Base-by-base conservation (phyloP, 2,113 vertebrate genomes). In the Xiphophorus hellerii region DNA sequence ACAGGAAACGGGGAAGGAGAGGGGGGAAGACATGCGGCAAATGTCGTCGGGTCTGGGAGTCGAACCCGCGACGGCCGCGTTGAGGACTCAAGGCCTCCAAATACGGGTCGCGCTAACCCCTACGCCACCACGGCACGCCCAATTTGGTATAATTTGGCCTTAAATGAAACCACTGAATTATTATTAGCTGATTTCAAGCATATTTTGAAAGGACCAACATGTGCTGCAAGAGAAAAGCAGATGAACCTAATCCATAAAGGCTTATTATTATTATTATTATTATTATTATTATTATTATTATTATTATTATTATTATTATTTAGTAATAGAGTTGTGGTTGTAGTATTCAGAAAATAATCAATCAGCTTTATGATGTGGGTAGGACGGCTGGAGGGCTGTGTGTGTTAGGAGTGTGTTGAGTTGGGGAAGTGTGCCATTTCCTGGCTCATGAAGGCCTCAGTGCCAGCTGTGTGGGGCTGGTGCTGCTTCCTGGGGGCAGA, bases 401-500 rank as follows among this genome's bases (percentile, higher is more conserved):
- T 35, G 63, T 35, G 8, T 37, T 39, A 33, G 65, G 58, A 33
- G 71, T 62, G 73, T 27, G 30, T 58, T 39, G 51, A 69, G 80
- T 54, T 15, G 51, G 81, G 83, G 82, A 84, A 54, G 64, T 82
- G 78, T 93, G 90, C 88, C 63, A 6, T 92, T 87, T 94, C 90
- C 91, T 93, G 91, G 93, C 87, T 89, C 76, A 78, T 69, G 78
- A 60, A 77, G 89, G 85, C 90, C 84, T 88, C 54, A 54, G 87
- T 90, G 93, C 85, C 92, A 92, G 91, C 93, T 93, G 90, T 73
- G 90, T 78, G 73, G 91, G 90, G 84, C 87, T 92, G 85, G 13
- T 84, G 91, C 87, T 91, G 76, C 85, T 93, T 95, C 90, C 91
- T 93, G 90, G 88, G 91, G 91, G 90, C 74, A 93, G 88, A 94